Percentiles rank a stretch among this genome's conserved stretches.
phyloP scores from a whole-genome alignment of 2,113 vertebrate species.

The Bolborhynchus lineola region DNA sequence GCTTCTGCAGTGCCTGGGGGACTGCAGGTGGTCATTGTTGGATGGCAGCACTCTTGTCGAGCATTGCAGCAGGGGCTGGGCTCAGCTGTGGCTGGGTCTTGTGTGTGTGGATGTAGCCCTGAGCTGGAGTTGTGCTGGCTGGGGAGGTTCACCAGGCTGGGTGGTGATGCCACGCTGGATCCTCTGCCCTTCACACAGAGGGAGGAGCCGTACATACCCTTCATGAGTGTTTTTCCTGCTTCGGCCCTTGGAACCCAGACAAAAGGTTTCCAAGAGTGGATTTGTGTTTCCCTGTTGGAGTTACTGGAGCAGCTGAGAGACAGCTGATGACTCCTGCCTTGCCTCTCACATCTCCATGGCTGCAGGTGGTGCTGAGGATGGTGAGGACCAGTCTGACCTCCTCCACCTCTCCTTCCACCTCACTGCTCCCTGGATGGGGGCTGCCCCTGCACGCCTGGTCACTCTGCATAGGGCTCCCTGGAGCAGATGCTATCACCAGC shows the following conservation, averaged over 20 bases:
- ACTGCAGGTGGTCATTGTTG: accelerated
- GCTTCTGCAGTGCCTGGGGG: neutral
- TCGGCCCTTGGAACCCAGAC: accelerated
- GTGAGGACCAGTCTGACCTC: accelerated
- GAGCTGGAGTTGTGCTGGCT: neutral
- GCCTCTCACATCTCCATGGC: neutral
- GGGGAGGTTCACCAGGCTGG: neutral
- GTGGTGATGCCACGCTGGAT: neutral
- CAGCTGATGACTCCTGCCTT: accelerated
- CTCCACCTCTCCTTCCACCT: neutral
- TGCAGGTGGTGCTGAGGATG: accelerated
- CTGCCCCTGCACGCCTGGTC: neutral
- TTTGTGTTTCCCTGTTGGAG: neutral
- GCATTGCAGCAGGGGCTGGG: neutral
- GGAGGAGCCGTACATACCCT: neutral
- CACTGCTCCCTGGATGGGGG: neutral
- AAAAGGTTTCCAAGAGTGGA: neutral
- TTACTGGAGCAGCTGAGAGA: neutral
- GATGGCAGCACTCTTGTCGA: neutral
- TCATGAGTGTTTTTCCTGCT: accelerated
- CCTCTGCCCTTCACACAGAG: accelerated
- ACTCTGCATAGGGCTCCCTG: neutral
- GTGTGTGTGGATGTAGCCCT: neutral
- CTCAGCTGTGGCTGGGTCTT: accelerated
- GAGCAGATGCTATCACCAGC: neutral